A percentile compares a stretch with the other conserved stretches of the same genome.
Conservation (phyloP, 2,888 invertebrate genomes). For the Melanostoma mellinum region DNA sequence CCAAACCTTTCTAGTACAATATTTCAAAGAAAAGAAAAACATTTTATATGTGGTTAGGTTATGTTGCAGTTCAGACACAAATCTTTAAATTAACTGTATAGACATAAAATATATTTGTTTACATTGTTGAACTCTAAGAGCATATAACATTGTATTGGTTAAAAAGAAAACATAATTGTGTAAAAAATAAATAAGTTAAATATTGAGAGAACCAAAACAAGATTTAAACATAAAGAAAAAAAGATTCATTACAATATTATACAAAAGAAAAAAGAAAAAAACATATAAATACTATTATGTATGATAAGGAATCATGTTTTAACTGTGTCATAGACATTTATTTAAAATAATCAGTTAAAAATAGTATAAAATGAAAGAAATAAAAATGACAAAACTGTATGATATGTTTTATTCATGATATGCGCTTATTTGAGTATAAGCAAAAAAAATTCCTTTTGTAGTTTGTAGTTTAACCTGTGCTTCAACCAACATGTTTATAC, state of each 20-base stretch:
- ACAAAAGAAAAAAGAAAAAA: constrained; percentile 17
- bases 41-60: constrained; percentile 34
- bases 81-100: constrained; percentile 44
- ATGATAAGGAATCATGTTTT: constrained; percentile 69
- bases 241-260: constrained; percentile 65
- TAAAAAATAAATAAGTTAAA: constrained; percentile 18
- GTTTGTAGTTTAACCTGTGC: too few species aligned
- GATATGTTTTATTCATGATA: neutral
- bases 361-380: constrained; percentile 64
- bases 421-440: neutral
- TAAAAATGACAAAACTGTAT: constrained; percentile 57
- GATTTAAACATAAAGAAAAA: constrained; percentile 33
- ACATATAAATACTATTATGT: constrained; percentile 66
- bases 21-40: constrained; percentile 13
- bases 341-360: constrained; percentile 71
- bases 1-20: constrained; percentile 2
- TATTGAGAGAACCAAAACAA: constrained; percentile 52
- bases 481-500: too few species aligned
- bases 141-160: constrained; percentile 61
- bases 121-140: constrained; percentile 51
- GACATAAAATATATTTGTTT: constrained; percentile 49
- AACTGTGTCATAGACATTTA: constrained; percentile 72
- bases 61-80: constrained; percentile 41
- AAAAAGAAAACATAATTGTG: constrained; percentile 41
- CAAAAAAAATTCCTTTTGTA: neutral